Base-by-base conservation (phyloP, 2,888 invertebrate genomes). In the Zhuqinia jingwanae region DNA sequence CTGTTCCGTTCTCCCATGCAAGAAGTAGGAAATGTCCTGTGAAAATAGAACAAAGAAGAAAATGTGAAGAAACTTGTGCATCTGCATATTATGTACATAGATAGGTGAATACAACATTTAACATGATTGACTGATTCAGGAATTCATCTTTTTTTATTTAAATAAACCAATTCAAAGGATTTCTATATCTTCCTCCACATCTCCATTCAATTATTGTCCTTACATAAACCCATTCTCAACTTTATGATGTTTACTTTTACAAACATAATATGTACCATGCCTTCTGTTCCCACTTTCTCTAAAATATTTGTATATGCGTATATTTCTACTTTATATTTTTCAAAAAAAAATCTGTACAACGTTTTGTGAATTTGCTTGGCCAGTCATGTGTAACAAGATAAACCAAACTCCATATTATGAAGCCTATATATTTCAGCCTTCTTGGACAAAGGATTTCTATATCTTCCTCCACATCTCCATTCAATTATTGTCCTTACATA, bases 11-110 rank as follows among this genome's bases (percentile, higher is more conserved):
- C 88, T 89, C 13, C 92, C 92, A 85, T 89, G 89, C 50, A 81
- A 89, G 90, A 65, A 96, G 95, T 30, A 97, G 93, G 92, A 96
- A 97, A 92, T 95, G 95, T 45, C 96, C 96, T 96, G 60, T 63
- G 80, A 87, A 65, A 8, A 63, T 47, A 47, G 17, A 73, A 17
- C 1, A 60, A 30, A 27, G n/a, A 70, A 42, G 36, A 25, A 22
- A 22, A 63, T n/a, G 10, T 47, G n/a, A 73, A 36, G 58, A 60
- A 47, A n/a, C n/a, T n/a, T n/a, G n/a, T n/a, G n/a, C n/a, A n/a
- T n/a, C n/a, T n/a, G n/a, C n/a, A n/a, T n/a, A n/a, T n/a, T n/a
- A n/a, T n/a, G n/a, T n/a, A n/a, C n/a, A n/a, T n/a, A n/a, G n/a
- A n/a, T n/a, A n/a, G n/a, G n/a, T n/a, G n/a, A n/a, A n/a, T n/a